A percentile compares a stretch with the other conserved stretches of the same genome.
phyloP scores from a whole-genome alignment of 2,797 vertebrate genomes.

The Pterois miles region DNA sequence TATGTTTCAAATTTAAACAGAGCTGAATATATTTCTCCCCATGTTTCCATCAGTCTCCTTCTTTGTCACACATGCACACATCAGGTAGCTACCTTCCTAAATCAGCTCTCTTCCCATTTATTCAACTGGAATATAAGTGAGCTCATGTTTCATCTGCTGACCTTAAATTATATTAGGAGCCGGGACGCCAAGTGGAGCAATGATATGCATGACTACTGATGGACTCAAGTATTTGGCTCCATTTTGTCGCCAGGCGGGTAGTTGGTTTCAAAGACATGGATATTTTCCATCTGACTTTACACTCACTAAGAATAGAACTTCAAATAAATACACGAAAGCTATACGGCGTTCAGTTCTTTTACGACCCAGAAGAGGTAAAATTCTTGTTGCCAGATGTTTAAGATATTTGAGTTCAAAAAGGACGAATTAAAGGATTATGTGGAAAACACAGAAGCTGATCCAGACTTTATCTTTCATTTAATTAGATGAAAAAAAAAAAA shows the following conservation, averaged over 20 bases:
- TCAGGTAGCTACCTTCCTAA: conserved; percentile 61
- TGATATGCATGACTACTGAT: conserved; percentile 72
- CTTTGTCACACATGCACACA: conserved; percentile 50
- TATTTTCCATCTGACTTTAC: conserved; percentile 69
- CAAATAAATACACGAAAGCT: conserved; percentile 56
- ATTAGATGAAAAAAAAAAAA: background rate
- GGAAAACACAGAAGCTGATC: conserved; percentile 25
- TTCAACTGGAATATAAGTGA: conserved; percentile 71
- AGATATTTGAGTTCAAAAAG: conserved; percentile 50
- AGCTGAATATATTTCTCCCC: conserved; percentile 26
- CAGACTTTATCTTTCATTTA: conserved; percentile 28
- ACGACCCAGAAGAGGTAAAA: conserved; percentile 30
- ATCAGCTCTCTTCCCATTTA: conserved; percentile 52
- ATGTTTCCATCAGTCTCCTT: conserved; percentile 44
- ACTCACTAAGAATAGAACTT: conserved; percentile 66
- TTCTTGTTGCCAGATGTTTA: conserved; percentile 48
- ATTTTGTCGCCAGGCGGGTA: conserved; percentile 59
- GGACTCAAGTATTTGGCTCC: conserved; percentile 62
- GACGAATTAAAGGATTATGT: conserved; percentile 36
- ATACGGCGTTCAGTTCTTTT: conserved; percentile 33
- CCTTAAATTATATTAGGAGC: conserved; percentile 47
- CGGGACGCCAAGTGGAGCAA: conserved; percentile 70
- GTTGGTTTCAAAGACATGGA: conserved; percentile 69
- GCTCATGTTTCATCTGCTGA: conserved; percentile 60
- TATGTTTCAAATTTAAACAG: conserved; percentile 70